Evolutionary conservation across 23 tunicate species (phyloP).

Genomic region (Oikopleura albicans): DNA sequence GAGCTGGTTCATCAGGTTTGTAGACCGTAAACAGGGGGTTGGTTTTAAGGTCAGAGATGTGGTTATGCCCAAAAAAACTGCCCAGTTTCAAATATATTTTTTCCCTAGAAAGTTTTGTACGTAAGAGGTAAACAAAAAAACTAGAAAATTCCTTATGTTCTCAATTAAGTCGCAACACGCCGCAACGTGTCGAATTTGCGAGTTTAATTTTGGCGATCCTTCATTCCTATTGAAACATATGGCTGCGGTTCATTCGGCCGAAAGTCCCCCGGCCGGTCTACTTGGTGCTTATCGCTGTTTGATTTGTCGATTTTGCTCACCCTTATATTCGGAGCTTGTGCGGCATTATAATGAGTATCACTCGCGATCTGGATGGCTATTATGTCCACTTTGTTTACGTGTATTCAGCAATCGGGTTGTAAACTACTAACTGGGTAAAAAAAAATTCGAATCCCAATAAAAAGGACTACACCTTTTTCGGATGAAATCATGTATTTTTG

Average conservation of each 20-base stretch:
- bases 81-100: too few relatives aligned
- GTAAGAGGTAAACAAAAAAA: too few relatives aligned
- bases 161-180: conserved; percentile 3
- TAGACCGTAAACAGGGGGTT: too few relatives aligned
- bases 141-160: too few relatives aligned
- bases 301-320: background rate
- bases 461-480: too few relatives aligned
- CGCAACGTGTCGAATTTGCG: conserved; percentile 9
- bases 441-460: too few relatives aligned
- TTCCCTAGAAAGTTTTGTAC: too few relatives aligned
- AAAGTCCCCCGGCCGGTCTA: background rate
- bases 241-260: conserved; percentile 11
- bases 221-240: background rate
- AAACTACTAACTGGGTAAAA: too few relatives aligned
- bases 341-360: background rate
- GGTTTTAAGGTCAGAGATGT: too few relatives aligned
- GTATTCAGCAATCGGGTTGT: too few relatives aligned
- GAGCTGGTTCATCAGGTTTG: background rate
- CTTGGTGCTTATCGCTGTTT: background rate
- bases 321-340: background rate
- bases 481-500: too few relatives aligned
- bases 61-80: too few relatives aligned
- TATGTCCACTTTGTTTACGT: background rate
- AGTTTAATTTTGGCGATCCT: conserved; percentile 9
- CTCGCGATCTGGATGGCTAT: conserved; percentile 1